Percentiles rank a stretch among this genome's conserved stretches.
These are phyloP conservation scores for Lucilia sericata DNA, from an alignment of 1,140 invertebrate species.

Conservation along the genomic window DNA sequence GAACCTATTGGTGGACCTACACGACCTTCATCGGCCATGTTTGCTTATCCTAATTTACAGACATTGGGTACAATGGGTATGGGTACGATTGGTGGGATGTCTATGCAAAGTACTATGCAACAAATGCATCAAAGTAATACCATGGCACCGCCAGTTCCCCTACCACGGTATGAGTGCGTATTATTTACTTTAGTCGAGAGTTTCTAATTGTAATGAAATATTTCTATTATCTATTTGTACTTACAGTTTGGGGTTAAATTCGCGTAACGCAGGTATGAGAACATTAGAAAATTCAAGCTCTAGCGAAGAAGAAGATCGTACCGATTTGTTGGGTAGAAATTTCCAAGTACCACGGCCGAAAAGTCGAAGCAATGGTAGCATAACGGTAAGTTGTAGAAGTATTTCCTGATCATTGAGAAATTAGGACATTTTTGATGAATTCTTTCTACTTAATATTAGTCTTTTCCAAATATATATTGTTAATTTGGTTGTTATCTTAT, in stretches of 20 bases:
- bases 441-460: too few relatives aligned
- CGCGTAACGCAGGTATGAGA: conserved; percentile 66
- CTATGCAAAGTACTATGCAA: conserved; percentile 71
- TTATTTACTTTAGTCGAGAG: not conserved
- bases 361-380: conserved; percentile 77
- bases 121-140: conserved; percentile 63
- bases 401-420: too few relatives aligned
- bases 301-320: conserved; percentile 77
- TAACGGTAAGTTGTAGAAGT: conserved; percentile 75
- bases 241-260: conserved; percentile 66
- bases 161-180: conserved; percentile 71
- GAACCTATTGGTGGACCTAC: conserved; percentile 76
- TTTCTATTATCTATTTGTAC: conserved; percentile 35
- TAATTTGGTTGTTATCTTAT: too few relatives aligned
- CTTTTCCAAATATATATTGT: too few relatives aligned
- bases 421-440: too few relatives aligned
- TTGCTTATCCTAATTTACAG: conserved; percentile 77
- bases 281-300: conserved; percentile 74
- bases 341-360: conserved; percentile 83
- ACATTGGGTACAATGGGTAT: conserved; percentile 57
- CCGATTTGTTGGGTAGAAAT: conserved; percentile 77
- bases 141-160: conserved; percentile 77
- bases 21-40: conserved; percentile 84
- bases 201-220: not conserved
- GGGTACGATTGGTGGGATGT: conserved; percentile 67